Base-by-base conservation (phyloP, 2,797 vertebrate genomes). In the Poeciliopsis gracilis region DNA sequence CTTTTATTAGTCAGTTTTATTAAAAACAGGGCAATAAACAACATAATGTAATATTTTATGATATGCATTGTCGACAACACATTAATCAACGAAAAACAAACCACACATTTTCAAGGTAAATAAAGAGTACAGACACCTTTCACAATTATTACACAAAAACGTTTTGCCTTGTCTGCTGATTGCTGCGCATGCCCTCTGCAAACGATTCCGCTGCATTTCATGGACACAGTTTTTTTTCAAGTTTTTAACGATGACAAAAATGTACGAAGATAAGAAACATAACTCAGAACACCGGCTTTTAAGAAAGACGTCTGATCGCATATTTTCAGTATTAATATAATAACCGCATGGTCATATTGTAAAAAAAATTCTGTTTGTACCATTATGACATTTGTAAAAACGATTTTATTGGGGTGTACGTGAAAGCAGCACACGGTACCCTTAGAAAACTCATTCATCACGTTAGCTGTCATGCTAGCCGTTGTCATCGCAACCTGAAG, bases 391-490 rank as follows among this genome's bases (percentile, higher is more conserved):
- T 76, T 69, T 9, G 6, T 10, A 6, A 0, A 0, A 0, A 7
- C 74, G 2, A 16, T 2, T 70, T 84, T 86, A 71, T 46, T 90
- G 77, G 61, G 69, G 4, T 70, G 74, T n/a, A 0, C 12, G 0
- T 38, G 80, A 94, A 91, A 4, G 88, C 79, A 84, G 3, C 93
- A 83, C 55, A 13, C 66, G 1, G 46, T 82, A 74, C 49, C 13
- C 75, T 38, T 13, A 72, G 69, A 84, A 77, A 75, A 66, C 80
- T 84, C 91, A 90, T 92, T 91, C 91, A 90, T 90, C 88, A 83
- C 36, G 13, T 25, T 43, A 28, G 2, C 46, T 36, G 59, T 43
- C 77, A 13, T 47, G 82, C 86, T 87, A 85, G 77, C 81, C 0
- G 79, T 78, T 72, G 59, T 51, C 20, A 16, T 53, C 12, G 33